Evolutionary conservation across 2,888 invertebrate species (phyloP).

Genomic region (Mamestra brassicae): DNA sequence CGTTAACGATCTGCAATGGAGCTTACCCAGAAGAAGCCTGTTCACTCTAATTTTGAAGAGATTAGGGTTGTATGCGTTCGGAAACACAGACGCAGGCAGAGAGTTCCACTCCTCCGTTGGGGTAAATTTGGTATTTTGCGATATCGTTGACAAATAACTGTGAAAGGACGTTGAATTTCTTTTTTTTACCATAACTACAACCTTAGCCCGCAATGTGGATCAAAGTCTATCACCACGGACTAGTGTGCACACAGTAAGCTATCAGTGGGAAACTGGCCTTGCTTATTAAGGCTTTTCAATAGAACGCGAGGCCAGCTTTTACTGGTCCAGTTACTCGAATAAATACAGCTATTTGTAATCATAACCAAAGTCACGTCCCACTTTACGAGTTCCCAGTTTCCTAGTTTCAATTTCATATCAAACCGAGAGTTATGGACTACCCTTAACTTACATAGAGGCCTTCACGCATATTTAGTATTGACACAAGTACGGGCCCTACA

Average conservation of each 20-base stretch:
- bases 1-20: too few relatives aligned
- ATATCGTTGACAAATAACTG: not conserved
- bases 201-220: not conserved
- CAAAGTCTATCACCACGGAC: slow-evolving; percentile 3
- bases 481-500: slow-evolving; percentile 5
- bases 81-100: too few relatives aligned
- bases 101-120: too few relatives aligned
- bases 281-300: too few relatives aligned
- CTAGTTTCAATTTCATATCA: slow-evolving; percentile 43
- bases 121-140: too few relatives aligned
- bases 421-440: slow-evolving; percentile 18
- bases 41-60: too few relatives aligned
- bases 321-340: not conserved
- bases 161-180: not conserved
- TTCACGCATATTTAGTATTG: slow-evolving; percentile 28
- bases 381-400: slow-evolving; percentile 33
- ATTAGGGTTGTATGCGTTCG: too few relatives aligned
- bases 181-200: not conserved
- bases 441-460: not conserved
- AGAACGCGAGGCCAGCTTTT: not conserved
- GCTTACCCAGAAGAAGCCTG: too few relatives aligned
- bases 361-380: slow-evolving; percentile 24
- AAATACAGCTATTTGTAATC: slow-evolving; percentile 37
- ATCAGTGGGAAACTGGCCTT: not conserved
- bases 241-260: not conserved